Evolutionary conservation across 2,888 invertebrate genomes (phyloP).

Genomic region (Stenurella melanura): DNA sequence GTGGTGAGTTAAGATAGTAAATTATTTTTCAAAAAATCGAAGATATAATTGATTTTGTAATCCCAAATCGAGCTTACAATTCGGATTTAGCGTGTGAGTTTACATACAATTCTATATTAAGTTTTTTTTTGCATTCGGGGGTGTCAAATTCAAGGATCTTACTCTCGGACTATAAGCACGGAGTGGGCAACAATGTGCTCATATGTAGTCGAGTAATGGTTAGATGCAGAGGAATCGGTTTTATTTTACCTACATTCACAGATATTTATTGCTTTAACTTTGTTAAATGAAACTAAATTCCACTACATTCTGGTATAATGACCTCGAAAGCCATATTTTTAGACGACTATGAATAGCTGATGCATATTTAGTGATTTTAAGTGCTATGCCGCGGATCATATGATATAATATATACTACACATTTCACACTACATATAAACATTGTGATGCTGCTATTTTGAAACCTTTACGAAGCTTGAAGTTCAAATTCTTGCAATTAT

Average conservation of each 20-base stretch:
- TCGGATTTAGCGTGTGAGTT: too few relatives aligned
- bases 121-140: too few relatives aligned
- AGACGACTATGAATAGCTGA: conserved; percentile 61
- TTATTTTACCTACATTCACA: conserved; percentile 38
- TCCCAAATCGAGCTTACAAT: too few relatives aligned
- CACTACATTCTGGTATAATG: conserved; percentile 58
- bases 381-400: conserved; percentile 45
- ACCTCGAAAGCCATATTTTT: conserved; percentile 64
- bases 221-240: conserved; percentile 22
- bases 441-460: background rate
- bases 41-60: too few relatives aligned
- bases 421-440: background rate
- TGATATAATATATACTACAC: conserved; percentile 51
- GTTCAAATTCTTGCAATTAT: background rate
- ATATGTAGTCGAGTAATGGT: background rate
- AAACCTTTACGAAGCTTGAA: background rate
- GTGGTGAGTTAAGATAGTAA: too few relatives aligned
- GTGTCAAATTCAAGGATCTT: too few relatives aligned
- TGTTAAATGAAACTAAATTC: conserved; percentile 47
- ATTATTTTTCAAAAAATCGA: too few relatives aligned
- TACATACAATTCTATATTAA: too few relatives aligned
- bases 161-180: too few relatives aligned
- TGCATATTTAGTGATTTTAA: conserved; percentile 56
- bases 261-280: conserved; percentile 40
- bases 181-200: background rate